Conservation (phyloP, 2,797 vertebrate genomes). For the Eleutherodactylus coqui region DNA sequence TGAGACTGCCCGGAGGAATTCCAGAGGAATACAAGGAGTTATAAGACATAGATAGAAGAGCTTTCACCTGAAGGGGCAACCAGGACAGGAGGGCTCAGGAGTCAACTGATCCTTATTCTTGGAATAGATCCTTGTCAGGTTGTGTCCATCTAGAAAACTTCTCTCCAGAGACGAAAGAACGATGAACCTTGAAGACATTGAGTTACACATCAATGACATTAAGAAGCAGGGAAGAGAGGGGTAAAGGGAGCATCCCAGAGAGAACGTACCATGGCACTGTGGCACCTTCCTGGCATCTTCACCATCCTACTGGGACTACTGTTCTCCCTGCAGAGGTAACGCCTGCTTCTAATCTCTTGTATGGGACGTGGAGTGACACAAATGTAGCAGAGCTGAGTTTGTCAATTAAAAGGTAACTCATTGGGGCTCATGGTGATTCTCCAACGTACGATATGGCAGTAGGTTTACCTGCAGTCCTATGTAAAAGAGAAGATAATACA, state of each 20-base stretch:
- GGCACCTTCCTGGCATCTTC: slow-evolving; percentile 37
- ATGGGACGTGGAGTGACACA: background rate
- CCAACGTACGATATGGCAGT: background rate
- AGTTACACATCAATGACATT: slow-evolving; percentile 37
- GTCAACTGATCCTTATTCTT: background rate
- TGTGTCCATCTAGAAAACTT: background rate
- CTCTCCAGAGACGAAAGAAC: background rate
- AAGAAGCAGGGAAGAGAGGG: slow-evolving; percentile 42
- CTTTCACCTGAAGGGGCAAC: background rate
- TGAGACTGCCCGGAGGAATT: background rate
- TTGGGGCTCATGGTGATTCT: background rate
- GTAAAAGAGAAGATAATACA: too few species aligned
- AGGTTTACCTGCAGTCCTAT: too few species aligned
- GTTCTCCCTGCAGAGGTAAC: slow-evolving; percentile 58
- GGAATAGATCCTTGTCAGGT: background rate
- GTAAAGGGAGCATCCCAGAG: slow-evolving; percentile 29
- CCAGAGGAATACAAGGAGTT: background rate
- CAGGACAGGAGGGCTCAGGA: background rate
- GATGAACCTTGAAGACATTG: slow-evolving; percentile 11
- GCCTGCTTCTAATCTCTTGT: background rate
- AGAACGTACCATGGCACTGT: slow-evolving; percentile 37
- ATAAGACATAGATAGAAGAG: background rate
- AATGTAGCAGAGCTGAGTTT: background rate
- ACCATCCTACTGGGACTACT: slow-evolving; percentile 28
- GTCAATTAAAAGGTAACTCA: background rate